Evolutionary conservation across 2,888 invertebrate species (phyloP).

Genomic region (Leptothorax acervorum): DNA sequence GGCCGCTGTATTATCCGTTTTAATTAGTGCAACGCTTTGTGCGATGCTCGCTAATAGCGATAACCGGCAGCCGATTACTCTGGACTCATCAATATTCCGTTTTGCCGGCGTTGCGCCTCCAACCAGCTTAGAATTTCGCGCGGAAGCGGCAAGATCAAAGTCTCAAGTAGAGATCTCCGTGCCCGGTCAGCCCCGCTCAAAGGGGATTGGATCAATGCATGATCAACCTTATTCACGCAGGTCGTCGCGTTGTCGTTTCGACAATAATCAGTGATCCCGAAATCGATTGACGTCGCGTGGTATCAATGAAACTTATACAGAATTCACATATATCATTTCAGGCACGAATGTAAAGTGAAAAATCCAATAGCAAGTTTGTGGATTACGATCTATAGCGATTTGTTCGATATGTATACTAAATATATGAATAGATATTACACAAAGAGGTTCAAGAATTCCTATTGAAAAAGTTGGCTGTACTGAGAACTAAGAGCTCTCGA

Average conservation of each 20-base stretch:
- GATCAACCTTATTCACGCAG: constrained; percentile 35
- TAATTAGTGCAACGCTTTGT: constrained; percentile 62
- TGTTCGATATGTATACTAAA: neutral
- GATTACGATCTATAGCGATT: neutral
- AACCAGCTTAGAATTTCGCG: constrained; percentile 50
- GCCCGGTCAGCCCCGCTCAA: constrained; percentile 53
- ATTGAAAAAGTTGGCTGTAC: neutral
- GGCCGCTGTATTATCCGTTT: constrained; percentile 55
- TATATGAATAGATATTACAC: neutral
- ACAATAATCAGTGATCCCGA: neutral
- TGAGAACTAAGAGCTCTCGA: neutral
- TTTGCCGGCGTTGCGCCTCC: constrained; percentile 45
- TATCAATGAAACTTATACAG: neutral
- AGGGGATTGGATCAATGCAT: constrained; percentile 57
- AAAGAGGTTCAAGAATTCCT: neutral
- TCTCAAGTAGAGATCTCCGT: constrained; percentile 61
- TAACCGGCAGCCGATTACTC: constrained; percentile 58
- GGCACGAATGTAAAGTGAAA: neutral
- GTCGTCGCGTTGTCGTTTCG: neutral
- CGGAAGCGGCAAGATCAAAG: constrained; percentile 60
- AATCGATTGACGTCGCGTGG: neutral
- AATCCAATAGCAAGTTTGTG: neutral
- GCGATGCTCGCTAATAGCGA: constrained; percentile 57
- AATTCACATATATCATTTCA: neutral
- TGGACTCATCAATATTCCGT: constrained; percentile 63